phyloP scores from a whole-genome alignment of 2,888 invertebrate genomes.

The Papilio gigon region DNA sequence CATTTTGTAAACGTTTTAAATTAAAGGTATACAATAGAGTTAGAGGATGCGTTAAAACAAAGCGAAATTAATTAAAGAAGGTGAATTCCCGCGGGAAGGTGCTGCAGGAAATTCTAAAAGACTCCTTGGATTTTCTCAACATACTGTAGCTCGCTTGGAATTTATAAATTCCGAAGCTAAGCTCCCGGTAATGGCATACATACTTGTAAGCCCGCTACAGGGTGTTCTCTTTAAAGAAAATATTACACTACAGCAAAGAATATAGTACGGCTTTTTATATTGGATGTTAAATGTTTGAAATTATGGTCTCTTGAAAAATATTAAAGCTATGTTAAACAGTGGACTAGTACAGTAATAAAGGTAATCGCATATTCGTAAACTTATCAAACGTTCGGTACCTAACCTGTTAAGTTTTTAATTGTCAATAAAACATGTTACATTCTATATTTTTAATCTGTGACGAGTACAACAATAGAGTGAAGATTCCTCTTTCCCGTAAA shows the following conservation, averaged over 20 bases:
- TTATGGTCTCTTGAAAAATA: too few species aligned
- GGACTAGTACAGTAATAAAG: too few species aligned
- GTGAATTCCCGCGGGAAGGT: constrained; percentile 24
- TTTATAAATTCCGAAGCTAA: constrained; percentile 20
- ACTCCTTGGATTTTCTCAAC: constrained; percentile 17
- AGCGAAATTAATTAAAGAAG: constrained; percentile 40
- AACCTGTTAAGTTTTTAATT: too few species aligned
- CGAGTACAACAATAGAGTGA: too few species aligned
- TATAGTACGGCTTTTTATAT: neutral
- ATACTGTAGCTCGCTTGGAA: constrained; percentile 19
- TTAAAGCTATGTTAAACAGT: too few species aligned
- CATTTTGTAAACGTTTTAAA: constrained; percentile 34
- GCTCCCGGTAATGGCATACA: constrained; percentile 20
- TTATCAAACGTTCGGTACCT: too few species aligned
- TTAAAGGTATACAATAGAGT: constrained; percentile 28
- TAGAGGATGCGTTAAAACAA: constrained; percentile 34
- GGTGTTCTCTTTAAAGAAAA: neutral
- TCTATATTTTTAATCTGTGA: too few species aligned
- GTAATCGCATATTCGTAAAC: too few species aligned
- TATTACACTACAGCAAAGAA: neutral
- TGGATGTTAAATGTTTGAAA: neutral
- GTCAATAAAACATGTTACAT: too few species aligned
- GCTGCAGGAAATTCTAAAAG: constrained; percentile 33
- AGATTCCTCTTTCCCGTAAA: too few species aligned
- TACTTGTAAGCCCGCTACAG: constrained; percentile 19